These are phyloP conservation scores for Liopterus haemorrhoidalis DNA, from an alignment of 2,888 invertebrate species.

Conservation along the genomic window DNA sequence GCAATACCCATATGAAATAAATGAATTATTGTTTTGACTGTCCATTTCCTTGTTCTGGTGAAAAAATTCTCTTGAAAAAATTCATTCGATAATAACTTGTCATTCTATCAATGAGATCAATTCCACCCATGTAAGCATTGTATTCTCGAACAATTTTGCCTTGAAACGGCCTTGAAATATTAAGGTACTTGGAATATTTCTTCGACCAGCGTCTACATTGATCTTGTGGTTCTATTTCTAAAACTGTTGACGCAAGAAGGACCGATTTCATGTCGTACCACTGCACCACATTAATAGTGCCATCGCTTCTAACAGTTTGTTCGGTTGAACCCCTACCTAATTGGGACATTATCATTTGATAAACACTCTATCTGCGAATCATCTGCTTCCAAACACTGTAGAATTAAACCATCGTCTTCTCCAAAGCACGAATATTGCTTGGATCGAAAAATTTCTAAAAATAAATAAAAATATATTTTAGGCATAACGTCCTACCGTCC, in stretches of 20 bases:
- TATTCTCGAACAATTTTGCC: slow-evolving; percentile 32
- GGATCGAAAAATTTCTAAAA: slow-evolving; percentile 19
- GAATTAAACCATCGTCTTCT: slow-evolving; percentile 19
- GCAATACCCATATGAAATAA: slow-evolving; percentile 16
- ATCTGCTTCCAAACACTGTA: slow-evolving; percentile 13
- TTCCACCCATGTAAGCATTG: slow-evolving; percentile 35
- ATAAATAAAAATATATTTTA: background rate
- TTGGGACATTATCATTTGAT: slow-evolving; percentile 24
- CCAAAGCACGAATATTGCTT: slow-evolving; percentile 13
- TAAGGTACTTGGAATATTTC: slow-evolving; percentile 26
- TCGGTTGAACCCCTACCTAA: slow-evolving; percentile 33
- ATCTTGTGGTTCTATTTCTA: slow-evolving; percentile 29
- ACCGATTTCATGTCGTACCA: slow-evolving; percentile 30
- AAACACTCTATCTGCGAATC: slow-evolving; percentile 14
- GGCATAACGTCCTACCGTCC: background rate
- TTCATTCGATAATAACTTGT: slow-evolving; percentile 35
- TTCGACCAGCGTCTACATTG: slow-evolving; percentile 30
- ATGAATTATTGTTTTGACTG: slow-evolving; percentile 18
- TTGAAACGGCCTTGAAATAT: slow-evolving; percentile 27
- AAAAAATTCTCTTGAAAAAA: too few species aligned
- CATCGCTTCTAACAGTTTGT: slow-evolving; percentile 28
- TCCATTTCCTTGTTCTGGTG: slow-evolving; percentile 30
- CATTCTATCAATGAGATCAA: slow-evolving; percentile 36
- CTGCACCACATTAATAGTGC: slow-evolving; percentile 32
- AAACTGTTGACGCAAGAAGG: slow-evolving; percentile 33